phyloP scores from a whole-genome alignment of 1,140 invertebrate species.

The Panagrolaimus sp. region DNA sequence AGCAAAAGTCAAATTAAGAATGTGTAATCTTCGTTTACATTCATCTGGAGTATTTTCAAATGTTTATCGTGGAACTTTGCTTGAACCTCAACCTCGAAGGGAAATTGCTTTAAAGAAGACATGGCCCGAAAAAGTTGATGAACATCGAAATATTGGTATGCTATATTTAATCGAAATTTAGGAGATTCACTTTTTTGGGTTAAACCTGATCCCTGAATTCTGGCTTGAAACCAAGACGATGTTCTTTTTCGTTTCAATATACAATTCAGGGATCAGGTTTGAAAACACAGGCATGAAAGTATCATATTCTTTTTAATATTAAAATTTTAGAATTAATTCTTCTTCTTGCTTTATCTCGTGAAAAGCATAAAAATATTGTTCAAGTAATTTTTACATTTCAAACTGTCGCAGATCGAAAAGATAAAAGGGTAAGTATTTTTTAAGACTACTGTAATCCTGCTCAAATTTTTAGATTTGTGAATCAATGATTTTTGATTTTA shows the following conservation, averaged over 20 bases:
- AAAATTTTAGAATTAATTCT: constrained; percentile 42
- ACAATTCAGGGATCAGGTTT: no score
- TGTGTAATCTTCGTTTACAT: constrained; percentile 40
- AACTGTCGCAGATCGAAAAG: constrained; percentile 26
- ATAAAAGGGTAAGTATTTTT: constrained; percentile 20
- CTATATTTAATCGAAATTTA: background rate
- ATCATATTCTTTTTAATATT: no score
- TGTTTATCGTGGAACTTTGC: constrained; percentile 38
- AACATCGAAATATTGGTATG: background rate
- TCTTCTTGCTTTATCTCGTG: constrained; percentile 27
- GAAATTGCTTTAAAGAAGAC: constrained; percentile 51
- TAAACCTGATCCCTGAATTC: no score
- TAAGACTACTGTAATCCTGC: background rate
- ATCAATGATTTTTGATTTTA: constrained; percentile 44
- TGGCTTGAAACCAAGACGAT: no score
- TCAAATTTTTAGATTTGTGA: constrained; percentile 37
- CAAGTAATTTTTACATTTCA: constrained; percentile 46
- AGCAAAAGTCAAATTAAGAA: constrained; percentile 8
- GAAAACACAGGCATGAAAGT: no score
- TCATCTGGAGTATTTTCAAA: constrained; percentile 45
- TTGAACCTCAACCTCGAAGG: constrained; percentile 17
- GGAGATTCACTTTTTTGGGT: no score
- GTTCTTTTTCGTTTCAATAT: no score
- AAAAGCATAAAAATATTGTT: constrained; percentile 45
- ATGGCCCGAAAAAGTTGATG: constrained; percentile 37